Percentiles rank a stretch among this genome's conserved stretches.
Evolutionary conservation across 2,113 vertebrate species (phyloP).

Genomic region (Cheirogaleus medius): DNA sequence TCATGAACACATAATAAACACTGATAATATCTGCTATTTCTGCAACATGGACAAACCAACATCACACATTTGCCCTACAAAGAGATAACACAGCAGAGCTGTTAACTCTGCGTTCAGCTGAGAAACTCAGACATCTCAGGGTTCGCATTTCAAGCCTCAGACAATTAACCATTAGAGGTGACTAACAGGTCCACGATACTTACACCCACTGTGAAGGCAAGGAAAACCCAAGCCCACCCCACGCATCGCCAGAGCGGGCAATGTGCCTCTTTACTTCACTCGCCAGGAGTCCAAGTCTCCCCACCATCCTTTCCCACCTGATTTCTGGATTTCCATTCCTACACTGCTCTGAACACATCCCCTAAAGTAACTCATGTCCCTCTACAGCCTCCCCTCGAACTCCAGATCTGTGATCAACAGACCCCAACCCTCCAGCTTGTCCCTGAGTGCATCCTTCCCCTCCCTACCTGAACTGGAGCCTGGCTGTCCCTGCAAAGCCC

Average conservation of each 20-base stretch:
- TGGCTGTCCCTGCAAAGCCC: background rate
- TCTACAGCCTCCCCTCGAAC: background rate
- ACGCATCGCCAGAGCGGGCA: rapidly evolving
- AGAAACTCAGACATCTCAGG: background rate
- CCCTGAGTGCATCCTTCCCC: background rate
- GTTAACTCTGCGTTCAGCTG: background rate
- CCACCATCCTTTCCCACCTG: background rate
- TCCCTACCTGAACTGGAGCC: background rate
- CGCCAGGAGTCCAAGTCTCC: background rate
- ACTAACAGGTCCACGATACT: background rate
- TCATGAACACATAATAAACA: background rate
- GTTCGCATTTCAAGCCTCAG: background rate
- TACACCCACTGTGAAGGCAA: background rate
- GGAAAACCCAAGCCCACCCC: background rate
- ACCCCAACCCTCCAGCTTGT: background rate
- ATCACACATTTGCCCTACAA: background rate
- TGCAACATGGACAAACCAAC: background rate
- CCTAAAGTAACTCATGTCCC: background rate
- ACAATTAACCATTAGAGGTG: background rate
- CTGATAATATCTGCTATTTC: background rate
- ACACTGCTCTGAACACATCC: background rate
- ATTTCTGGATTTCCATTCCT: background rate
- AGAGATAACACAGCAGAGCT: background rate
- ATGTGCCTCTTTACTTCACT: background rate
- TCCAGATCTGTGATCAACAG: background rate